These are phyloP conservation scores for Anthophora plumipes DNA, from an alignment of 2,888 invertebrate species.

Conservation along the genomic window DNA sequence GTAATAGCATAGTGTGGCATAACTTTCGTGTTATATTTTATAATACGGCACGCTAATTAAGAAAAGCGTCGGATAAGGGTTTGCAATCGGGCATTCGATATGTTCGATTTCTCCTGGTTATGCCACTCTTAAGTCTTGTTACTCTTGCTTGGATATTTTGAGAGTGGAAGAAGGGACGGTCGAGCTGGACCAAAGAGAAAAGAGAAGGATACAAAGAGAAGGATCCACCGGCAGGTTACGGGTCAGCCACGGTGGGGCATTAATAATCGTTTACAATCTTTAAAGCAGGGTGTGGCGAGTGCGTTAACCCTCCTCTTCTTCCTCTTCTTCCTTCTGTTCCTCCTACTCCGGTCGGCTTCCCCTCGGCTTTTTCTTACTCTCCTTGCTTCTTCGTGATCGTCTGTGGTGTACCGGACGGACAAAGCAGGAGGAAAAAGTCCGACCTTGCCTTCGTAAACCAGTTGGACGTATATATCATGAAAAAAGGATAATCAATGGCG, in stretches of 20 bases:
- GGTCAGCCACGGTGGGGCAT: slow-evolving; percentile 79
- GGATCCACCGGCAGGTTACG: slow-evolving; percentile 72
- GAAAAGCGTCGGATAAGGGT: slow-evolving; percentile 59
- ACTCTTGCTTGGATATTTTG: slow-evolving; percentile 47
- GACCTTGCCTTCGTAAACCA: slow-evolving; percentile 65
- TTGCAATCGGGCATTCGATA: slow-evolving; percentile 35
- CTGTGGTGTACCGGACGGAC: slow-evolving; percentile 46
- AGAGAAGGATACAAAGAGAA: slow-evolving; percentile 34
- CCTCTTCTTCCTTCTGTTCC: slow-evolving; percentile 48
- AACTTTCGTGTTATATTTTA: slow-evolving; percentile 50
- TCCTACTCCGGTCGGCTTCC: slow-evolving; percentile 32
- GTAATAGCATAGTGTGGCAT: slow-evolving; percentile 46
- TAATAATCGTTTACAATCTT: slow-evolving; percentile 82
- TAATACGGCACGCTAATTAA: slow-evolving; percentile 54
- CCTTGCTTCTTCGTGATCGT: slow-evolving; percentile 51
- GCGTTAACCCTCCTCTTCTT: slow-evolving; percentile 71
- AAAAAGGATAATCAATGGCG: slow-evolving; percentile 64
- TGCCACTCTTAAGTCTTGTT: slow-evolving; percentile 44
- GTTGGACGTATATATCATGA: slow-evolving; percentile 67
- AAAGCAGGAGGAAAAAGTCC: slow-evolving; percentile 63
- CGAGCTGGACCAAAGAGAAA: slow-evolving; percentile 18
- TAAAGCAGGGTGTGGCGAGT: slow-evolving; percentile 79
- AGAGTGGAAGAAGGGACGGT: slow-evolving; percentile 41
- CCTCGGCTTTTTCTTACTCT: slow-evolving; percentile 47
- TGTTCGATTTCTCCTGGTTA: slow-evolving; percentile 53